Conservation (phyloP, 35 echinoderm and acorn worm species). For the Patiria miniata region DNA sequence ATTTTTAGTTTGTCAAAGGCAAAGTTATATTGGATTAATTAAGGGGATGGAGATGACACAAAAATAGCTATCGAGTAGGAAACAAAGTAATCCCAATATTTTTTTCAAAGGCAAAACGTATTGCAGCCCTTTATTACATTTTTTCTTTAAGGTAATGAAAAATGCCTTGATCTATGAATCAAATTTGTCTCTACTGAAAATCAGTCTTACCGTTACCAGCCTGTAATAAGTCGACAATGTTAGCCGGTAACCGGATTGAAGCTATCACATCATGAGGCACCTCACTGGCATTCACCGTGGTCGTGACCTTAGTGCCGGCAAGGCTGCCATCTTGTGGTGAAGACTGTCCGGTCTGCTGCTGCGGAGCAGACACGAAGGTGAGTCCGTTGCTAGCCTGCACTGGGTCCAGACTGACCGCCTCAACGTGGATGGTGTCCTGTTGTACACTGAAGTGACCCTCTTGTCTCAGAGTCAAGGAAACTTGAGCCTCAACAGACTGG, state of each 20-base stretch:
- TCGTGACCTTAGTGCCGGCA: not conserved
- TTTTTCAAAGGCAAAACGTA: not conserved
- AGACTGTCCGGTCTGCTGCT: not conserved
- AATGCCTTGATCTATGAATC: not conserved
- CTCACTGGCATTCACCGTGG: not conserved
- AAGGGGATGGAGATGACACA: no score
- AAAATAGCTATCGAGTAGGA: not conserved
- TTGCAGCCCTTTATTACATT: no score
- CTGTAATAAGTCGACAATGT: not conserved
- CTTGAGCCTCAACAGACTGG: not conserved
- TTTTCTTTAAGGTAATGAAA: not conserved
- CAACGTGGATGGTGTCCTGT: not conserved
- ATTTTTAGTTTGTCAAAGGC: not conserved
- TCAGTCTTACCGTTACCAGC: not conserved
- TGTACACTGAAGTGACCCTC: not conserved
- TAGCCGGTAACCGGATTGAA: slow-evolving; percentile 11
- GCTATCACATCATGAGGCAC: not conserved
- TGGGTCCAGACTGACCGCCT: slow-evolving; percentile 8
- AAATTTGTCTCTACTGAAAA: not conserved
- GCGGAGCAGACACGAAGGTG: not conserved
- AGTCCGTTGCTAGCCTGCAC: not conserved
- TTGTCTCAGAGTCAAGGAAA: not conserved
- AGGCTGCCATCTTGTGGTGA: not conserved
- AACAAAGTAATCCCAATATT: not conserved
- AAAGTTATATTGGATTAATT: not conserved